Evolutionary conservation across 2,113 vertebrate genomes (phyloP).

Genomic region (Brachirus orientalis): DNA sequence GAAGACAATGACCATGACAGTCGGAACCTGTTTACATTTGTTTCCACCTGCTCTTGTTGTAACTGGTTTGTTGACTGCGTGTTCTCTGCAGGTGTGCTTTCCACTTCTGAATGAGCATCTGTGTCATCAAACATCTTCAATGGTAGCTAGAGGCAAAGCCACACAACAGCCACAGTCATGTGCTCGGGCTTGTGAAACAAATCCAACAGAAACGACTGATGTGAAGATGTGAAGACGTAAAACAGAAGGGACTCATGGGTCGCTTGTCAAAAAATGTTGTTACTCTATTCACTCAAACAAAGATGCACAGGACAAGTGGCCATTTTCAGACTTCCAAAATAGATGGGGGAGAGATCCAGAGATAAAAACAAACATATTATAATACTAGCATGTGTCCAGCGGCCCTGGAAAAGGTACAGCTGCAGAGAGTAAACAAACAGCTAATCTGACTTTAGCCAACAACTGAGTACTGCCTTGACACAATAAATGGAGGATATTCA

Average conservation of each 20-base stretch:
- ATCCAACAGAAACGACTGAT: background rate
- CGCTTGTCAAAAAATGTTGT: background rate
- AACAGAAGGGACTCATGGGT: background rate
- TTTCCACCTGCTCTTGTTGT: too few relatives aligned
- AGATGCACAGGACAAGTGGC: constrained; percentile 1
- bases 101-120: constrained; percentile 15
- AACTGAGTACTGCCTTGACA: constrained; percentile 59
- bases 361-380: constrained; percentile 32
- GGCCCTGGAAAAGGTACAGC: constrained; percentile 38
- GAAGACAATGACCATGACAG: too few relatives aligned
- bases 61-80: constrained; percentile 9
- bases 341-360: constrained; percentile 5
- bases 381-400: constrained; percentile 31
- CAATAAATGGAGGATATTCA: constrained; percentile 73
- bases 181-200: background rate
- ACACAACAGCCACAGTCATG: background rate
- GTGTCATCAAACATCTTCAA: constrained; percentile 5
- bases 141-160: constrained; percentile 3
- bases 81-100: background rate
- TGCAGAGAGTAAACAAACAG: constrained; percentile 61
- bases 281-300: constrained; percentile 1
- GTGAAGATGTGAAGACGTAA: too few relatives aligned
- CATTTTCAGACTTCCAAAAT: constrained; percentile 1
- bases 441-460: constrained; percentile 77
- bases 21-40: too few relatives aligned